Evolutionary conservation across 2,888 invertebrate genomes (phyloP), one percentile per base, ranked within the genome.

Genomic region (Hoplodrina ambigua): DNA sequence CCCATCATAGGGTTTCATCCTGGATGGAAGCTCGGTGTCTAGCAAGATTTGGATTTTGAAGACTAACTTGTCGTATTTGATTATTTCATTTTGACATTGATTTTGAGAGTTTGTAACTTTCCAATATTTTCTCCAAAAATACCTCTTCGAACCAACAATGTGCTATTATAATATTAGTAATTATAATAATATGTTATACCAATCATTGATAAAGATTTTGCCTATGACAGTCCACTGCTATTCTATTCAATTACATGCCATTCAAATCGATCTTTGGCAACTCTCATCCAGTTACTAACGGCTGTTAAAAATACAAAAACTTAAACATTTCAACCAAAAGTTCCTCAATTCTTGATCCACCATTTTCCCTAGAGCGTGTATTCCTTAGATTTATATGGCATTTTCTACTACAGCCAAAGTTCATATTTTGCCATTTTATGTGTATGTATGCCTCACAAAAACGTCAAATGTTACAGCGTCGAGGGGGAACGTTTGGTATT

Each of bases 401-500:
- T 75, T 80, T 70, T 81, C 82, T 75, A 75, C 83, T 83, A 80
- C 76, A 80, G 81, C 75, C 79, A 83, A 85, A 92, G 92, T 91
- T 93, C 91, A 94, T 93, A 94, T 94, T 93, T 93, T 91, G 93
- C 93, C 91, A 92, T 93, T 93, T 93, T 93, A 89, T 92, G 90
- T 91, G 91, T 94, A 91, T 90, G 89, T 93, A 87, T 89, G 91
- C 92, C 90, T 93, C 92, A 94, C 94, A 94, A 94, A 95, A 94
- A 95, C 94, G 94, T 94, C 95, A 96, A 96, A 96, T 94, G 95
- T 94, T 95, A 94, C 93, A 93, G 92, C 90, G 93, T 89, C 90
- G 94, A 94, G 94, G 95, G 95, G 94, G 94, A 94, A 93, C 92
- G 93, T 93, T 95, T 94, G 94, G 94, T 95, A 94, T 95, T 94